Base-by-base conservation (phyloP, 2,113 vertebrate genomes). In the Saguinus midas region DNA sequence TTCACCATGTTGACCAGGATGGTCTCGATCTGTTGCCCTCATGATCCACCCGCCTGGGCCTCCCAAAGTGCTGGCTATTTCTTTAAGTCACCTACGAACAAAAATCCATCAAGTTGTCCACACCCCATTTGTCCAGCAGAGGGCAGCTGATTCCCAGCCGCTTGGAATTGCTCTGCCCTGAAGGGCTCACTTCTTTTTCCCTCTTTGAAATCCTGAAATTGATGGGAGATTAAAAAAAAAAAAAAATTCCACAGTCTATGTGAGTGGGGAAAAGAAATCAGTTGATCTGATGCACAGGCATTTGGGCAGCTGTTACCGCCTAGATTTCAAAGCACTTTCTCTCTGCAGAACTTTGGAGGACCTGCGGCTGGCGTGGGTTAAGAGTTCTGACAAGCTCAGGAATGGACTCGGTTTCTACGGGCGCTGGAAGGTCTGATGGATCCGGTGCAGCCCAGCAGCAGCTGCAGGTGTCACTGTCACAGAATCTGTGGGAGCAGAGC, bases 121-220 rank as follows among this genome's bases (percentile, higher is more conserved):
- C 48, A 40, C 48, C 48, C 2, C 9, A 16, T 5, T 2, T 3
- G 7, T 58, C 96, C 97, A 97, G 92, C 96, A 98, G 97, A 87
- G 96, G 90, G 96, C 87, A 20, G 23, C 80, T 25, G 4, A 37
- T 3, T 21, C 89, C 96, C 9, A 0, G 6, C 58, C 20, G 25
- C 95, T 14, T 1, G 29, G 43, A 2, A 12, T 25, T 45, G 48
- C 73, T 0, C 0, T 0, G 3, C 37, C 52, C 25, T 6, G 35
- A 29, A 43, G 27, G 43, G 50, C 90, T 87, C 23, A 8, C 48
- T 21, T 50, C 48, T 58, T 45, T 23, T 78, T 68, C 27, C 4
- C 37, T 66, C 82, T 73, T 43, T 93, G 87, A 82, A 93, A 57
- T 57, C 90, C 68, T 43, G 84, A 91, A 88, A 61, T 75, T 75